phyloP scores from a whole-genome alignment of 2,888 invertebrate genomes.

The Melanostoma scalare region DNA sequence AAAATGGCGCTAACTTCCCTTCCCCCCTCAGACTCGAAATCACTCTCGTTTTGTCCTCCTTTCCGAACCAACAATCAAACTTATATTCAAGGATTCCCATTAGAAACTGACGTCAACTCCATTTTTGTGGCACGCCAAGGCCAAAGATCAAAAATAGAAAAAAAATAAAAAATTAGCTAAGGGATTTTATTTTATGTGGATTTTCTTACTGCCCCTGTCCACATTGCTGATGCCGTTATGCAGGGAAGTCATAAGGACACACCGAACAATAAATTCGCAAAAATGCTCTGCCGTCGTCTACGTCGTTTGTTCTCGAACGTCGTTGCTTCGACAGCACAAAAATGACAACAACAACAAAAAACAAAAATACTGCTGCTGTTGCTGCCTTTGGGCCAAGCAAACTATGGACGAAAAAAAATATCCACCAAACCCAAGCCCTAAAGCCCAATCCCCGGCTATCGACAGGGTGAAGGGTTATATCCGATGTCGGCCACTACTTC shows the following conservation, averaged over 20 bases:
- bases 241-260: constrained; percentile 55
- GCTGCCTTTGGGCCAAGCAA: constrained; percentile 38
- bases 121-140: constrained; percentile 59
- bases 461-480: constrained; percentile 58
- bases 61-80: constrained; percentile 61
- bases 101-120: constrained; percentile 66
- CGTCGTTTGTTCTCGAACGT: constrained; percentile 22
- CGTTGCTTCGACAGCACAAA: constrained; percentile 56
- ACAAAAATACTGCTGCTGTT: constrained; percentile 16
- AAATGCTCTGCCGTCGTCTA: constrained; percentile 39
- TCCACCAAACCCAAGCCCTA: constrained; percentile 1
- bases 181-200: constrained; percentile 64
- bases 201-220: constrained; percentile 47
- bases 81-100: constrained; percentile 67
- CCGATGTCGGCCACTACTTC: constrained; percentile 30
- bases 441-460: background rate
- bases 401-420: constrained; percentile 20
- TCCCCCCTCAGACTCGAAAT: background rate
- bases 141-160: constrained; percentile 22
- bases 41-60: constrained; percentile 11
- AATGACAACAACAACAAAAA: background rate
- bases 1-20: background rate
- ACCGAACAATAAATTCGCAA: constrained; percentile 64
- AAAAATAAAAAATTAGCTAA: constrained; percentile 61
- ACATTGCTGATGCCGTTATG: constrained; percentile 21